Conservation (phyloP, 1,140 invertebrate genomes). For the Vollenhovia emeryi region DNA sequence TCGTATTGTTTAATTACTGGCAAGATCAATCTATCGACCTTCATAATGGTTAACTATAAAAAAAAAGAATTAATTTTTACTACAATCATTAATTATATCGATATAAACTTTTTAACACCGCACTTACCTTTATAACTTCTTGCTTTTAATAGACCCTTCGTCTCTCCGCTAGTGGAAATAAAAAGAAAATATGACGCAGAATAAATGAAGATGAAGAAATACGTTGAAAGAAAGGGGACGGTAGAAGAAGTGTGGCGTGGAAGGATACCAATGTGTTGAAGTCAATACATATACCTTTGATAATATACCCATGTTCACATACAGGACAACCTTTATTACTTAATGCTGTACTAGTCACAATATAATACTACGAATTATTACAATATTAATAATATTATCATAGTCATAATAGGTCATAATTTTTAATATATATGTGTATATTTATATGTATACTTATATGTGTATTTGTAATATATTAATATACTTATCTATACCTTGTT, state of each 20-base stretch:
- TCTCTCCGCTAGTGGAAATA: neutral
- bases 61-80: neutral
- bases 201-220: neutral
- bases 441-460: slow-evolving; percentile 75
- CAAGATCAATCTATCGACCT: neutral
- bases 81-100: neutral
- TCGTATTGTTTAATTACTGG: neutral
- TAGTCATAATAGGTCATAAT: slow-evolving; percentile 76
- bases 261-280: neutral
- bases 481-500: slow-evolving; percentile 79
- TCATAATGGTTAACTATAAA: neutral
- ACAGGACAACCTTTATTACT: slow-evolving; percentile 85
- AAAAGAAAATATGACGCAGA: neutral
- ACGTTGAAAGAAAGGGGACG: neutral
- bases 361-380: slow-evolving; percentile 83
- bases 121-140: slow-evolving; percentile 23
- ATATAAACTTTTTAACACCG: neutral
- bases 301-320: slow-evolving; percentile 71
- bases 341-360: slow-evolving; percentile 82
- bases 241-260: neutral
- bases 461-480: slow-evolving; percentile 79
- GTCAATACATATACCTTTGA: neutral
- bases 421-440: slow-evolving; percentile 73
- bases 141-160: neutral
- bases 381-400: slow-evolving; percentile 81